Evolutionary conservation across 2,888 invertebrate genomes (phyloP).

Genomic region (Sceliomorpha sp.): DNA sequence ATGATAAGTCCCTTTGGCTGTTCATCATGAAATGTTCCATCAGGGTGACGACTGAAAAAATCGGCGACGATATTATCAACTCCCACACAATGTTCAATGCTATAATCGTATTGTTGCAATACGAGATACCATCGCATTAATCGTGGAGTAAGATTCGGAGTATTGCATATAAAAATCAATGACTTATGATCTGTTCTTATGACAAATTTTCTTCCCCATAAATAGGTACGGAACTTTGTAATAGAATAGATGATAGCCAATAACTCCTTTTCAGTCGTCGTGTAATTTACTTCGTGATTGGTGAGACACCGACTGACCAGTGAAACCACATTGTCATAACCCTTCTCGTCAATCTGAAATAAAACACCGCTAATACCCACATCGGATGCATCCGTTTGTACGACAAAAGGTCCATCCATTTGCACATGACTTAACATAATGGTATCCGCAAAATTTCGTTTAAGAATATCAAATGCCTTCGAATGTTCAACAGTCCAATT

Average conservation of each 20-base stretch:
- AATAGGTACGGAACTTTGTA: conserved; percentile 6
- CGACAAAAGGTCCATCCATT: background rate
- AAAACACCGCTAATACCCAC: conserved; percentile 5
- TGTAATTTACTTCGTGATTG: background rate
- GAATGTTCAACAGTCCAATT: conserved; percentile 15
- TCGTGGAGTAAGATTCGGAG: background rate
- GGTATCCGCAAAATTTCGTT: conserved; percentile 34
- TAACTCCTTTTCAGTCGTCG: no score
- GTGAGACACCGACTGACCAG: conserved; percentile 10
- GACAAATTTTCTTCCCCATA: conserved; percentile 2
- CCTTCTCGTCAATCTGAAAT: conserved; percentile 16
- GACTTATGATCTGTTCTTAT: conserved; percentile 15
- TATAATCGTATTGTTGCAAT: background rate
- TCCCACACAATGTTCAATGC: no score
- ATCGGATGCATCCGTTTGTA: conserved; percentile 8
- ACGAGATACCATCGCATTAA: background rate
- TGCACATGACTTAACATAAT: background rate
- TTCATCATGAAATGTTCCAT: no score
- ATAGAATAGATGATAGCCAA: conserved; percentile 16
- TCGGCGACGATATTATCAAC: no score
- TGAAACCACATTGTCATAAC: background rate
- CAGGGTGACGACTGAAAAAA: no score
- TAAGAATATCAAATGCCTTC: conserved; percentile 24
- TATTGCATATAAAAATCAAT: background rate
- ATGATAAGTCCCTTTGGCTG: no score